Percentiles rank a stretch among this genome's conserved stretches.
phyloP scores from a whole-genome alignment of 2,113 vertebrate genomes.

The Hydropotes inermis region DNA sequence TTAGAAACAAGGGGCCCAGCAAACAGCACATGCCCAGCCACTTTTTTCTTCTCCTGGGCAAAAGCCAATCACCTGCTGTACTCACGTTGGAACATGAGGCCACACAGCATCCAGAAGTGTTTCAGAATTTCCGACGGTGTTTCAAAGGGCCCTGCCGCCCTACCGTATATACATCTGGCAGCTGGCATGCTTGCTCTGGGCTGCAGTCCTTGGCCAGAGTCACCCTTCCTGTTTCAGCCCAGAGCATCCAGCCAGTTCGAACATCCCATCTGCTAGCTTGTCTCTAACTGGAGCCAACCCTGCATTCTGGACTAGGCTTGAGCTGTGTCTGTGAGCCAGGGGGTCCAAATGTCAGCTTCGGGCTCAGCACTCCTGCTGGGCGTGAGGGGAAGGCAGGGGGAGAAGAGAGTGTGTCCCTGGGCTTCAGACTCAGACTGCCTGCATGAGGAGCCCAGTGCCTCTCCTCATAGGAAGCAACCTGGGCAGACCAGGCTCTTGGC shows the following conservation, averaged over 20 bases:
- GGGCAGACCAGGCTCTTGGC: not conserved
- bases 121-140: not conserved
- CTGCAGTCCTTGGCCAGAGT: constrained; percentile 3
- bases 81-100: not conserved
- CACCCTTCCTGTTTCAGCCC: not conserved
- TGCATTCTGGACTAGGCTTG: not conserved
- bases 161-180: not conserved
- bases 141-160: not conserved
- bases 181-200: not conserved
- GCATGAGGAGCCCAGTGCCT: not conserved
- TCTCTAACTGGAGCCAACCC: not conserved
- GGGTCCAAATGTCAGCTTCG: not conserved
- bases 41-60: not conserved
- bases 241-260: not conserved
- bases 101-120: not conserved
- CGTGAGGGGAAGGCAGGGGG: not conserved
- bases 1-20: not conserved
- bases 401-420: not conserved
- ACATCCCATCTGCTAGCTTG: not conserved
- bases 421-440: not conserved
- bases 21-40: not conserved
- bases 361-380: not conserved
- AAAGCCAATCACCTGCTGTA: not conserved
- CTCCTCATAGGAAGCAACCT: not conserved
- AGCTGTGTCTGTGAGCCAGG: not conserved